Conservation (phyloP, 2,888 invertebrate genomes). For the Phaonia tiefii region DNA sequence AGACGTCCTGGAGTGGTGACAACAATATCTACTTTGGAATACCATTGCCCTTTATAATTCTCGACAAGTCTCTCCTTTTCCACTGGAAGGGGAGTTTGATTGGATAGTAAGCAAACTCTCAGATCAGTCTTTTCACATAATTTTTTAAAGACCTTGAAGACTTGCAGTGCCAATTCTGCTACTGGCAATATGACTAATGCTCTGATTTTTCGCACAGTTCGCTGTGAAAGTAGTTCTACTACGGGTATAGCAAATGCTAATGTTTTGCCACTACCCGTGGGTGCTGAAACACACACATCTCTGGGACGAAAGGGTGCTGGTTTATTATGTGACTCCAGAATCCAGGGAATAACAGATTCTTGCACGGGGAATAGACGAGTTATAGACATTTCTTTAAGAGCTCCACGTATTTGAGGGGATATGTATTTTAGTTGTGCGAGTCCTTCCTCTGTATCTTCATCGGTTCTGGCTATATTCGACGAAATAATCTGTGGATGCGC, state of each 20-base stretch:
- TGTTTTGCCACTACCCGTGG: constrained; percentile 99
- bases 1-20: constrained; percentile 95
- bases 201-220: constrained; percentile 85
- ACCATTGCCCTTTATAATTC: constrained; percentile 79
- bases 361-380: constrained; percentile 93
- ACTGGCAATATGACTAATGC: constrained; percentile 96
- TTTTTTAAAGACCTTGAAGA: constrained; percentile 89
- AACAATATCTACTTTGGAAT: constrained; percentile 87
- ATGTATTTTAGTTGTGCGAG: constrained; percentile 80
- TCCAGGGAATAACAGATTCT: constrained; percentile 88
- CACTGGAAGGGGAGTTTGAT: constrained; percentile 84
- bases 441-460: constrained; percentile 79
- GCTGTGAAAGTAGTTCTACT: constrained; percentile 85
- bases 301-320: constrained; percentile 86
- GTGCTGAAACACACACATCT: constrained; percentile 97
- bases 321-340: constrained; percentile 84
- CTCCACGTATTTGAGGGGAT: constrained; percentile 84
- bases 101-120: constrained; percentile 86
- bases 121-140: constrained; percentile 86
- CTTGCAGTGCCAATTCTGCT: constrained; percentile 94
- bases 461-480: constrained; percentile 82
- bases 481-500: constrained; percentile 89
- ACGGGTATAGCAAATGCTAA: constrained; percentile 96
- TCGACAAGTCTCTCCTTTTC: constrained; percentile 86
- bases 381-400: constrained; percentile 87